These are phyloP conservation scores for Eupithecia vulgata DNA, from an alignment of 2,888 invertebrate species.

Conservation along the genomic window DNA sequence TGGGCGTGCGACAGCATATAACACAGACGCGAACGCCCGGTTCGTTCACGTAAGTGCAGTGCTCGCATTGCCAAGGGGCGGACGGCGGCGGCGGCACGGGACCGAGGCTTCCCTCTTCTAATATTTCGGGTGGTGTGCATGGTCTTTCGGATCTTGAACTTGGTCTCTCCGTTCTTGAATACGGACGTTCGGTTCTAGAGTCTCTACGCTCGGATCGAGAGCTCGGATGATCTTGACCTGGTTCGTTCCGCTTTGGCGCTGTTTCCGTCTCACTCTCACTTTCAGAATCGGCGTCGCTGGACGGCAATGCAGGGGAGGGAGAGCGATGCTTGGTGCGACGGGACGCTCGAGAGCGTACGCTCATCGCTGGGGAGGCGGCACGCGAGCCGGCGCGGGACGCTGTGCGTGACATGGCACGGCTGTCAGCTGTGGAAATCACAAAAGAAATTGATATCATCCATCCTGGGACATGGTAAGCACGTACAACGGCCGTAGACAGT, in stretches of 20 bases:
- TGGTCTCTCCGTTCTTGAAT: constrained; percentile 23
- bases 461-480: not conserved
- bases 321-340: constrained; percentile 74
- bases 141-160: constrained; percentile 20
- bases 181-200: constrained; percentile 17
- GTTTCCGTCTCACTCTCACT: constrained; percentile 68
- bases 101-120: constrained; percentile 64
- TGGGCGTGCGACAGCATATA: constrained; percentile 93
- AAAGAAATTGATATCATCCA: not conserved
- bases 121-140: constrained; percentile 10
- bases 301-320: constrained; percentile 74
- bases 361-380: constrained; percentile 87
- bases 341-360: constrained; percentile 88
- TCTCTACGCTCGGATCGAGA: constrained; percentile 4
- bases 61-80: constrained; percentile 93
- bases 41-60: constrained; percentile 95
- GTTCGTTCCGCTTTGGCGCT: constrained; percentile 32
- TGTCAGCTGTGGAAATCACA: constrained; percentile 67
- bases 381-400: constrained; percentile 86
- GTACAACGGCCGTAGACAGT: not conserved
- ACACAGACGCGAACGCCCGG: constrained; percentile 90
- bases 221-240: constrained; percentile 6
- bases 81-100: constrained; percentile 81
- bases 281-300: constrained; percentile 87
- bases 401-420: constrained; percentile 74